A percentile compares a stretch with the other conserved stretches of the same genome.
Conservation (phyloP, 2,113 vertebrate genomes). For the Sphyrna mokarran region DNA sequence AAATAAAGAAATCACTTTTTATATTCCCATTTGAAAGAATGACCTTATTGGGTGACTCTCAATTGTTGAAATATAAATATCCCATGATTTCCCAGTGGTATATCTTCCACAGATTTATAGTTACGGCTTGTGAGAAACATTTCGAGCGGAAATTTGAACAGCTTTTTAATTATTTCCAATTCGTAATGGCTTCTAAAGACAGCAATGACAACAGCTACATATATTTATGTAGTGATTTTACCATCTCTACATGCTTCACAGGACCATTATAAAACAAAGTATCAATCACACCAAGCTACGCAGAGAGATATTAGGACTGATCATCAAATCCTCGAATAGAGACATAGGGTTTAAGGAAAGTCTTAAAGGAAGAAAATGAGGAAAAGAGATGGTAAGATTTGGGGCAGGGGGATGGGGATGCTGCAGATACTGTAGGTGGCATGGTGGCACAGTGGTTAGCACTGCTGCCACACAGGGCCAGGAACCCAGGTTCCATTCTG, state of each 20-base stretch:
- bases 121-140: neutral
- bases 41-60: slow-evolving; percentile 16
- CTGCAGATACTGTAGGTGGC: too few relatives aligned
- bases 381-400: too few relatives aligned
- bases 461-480: too few relatives aligned
- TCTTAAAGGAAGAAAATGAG: too few relatives aligned
- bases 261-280: neutral
- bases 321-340: neutral
- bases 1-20: neutral
- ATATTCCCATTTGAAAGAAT: neutral
- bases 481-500: too few relatives aligned
- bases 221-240: neutral
- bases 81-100: neutral
- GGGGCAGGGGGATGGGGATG: too few relatives aligned
- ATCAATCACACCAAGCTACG: too few relatives aligned
- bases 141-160: neutral
- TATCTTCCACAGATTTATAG: neutral
- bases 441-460: too few relatives aligned
- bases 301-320: too few relatives aligned
- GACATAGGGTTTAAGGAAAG: neutral
- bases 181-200: neutral
- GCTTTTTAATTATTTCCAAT: neutral
- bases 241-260: neutral
- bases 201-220: neutral
- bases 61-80: slow-evolving; percentile 29